Conservation (phyloP, 2,113 vertebrate genomes). For the Todiramphus chloris region DNA sequence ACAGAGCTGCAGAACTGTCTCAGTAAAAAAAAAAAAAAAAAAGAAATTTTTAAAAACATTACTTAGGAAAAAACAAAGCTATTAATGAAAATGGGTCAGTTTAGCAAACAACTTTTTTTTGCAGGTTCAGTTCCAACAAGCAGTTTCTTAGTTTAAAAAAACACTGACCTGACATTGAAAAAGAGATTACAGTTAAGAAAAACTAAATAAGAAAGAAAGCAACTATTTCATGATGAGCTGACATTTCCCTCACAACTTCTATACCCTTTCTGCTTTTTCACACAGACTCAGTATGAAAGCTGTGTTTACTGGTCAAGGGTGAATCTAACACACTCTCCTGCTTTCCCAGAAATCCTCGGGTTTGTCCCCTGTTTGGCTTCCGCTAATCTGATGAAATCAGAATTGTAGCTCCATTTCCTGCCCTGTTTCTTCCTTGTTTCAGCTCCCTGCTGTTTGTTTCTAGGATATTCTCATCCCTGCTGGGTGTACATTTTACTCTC, state of each 20-base stretch:
- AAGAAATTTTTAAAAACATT: neutral
- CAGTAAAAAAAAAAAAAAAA: neutral
- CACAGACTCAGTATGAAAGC: neutral
- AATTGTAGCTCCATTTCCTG: conserved; percentile 47
- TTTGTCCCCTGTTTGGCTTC: neutral
- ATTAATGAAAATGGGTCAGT: neutral
- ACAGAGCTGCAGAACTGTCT: neutral
- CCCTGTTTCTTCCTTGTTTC: conserved; percentile 13
- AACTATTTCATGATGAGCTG: neutral
- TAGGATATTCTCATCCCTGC: conserved; percentile 61
- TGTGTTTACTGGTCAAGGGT: neutral
- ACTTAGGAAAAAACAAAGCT: neutral
- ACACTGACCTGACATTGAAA: neutral
- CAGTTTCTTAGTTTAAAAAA: neutral
- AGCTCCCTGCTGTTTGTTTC: conserved; percentile 58
- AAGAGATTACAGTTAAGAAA: neutral
- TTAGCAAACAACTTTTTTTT: neutral
- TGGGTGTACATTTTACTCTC: conserved; percentile 52
- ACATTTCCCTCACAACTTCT: neutral
- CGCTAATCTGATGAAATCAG: conserved; percentile 40
- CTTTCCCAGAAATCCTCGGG: conserved; percentile 5
- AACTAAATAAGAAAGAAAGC: neutral
- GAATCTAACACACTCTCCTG: neutral
- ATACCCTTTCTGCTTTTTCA: neutral
- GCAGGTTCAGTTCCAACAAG: neutral